Evolutionary conservation across 2,888 invertebrate species (phyloP), one percentile per base, ranked within the genome.

Genomic region (Bombylius discolor): DNA sequence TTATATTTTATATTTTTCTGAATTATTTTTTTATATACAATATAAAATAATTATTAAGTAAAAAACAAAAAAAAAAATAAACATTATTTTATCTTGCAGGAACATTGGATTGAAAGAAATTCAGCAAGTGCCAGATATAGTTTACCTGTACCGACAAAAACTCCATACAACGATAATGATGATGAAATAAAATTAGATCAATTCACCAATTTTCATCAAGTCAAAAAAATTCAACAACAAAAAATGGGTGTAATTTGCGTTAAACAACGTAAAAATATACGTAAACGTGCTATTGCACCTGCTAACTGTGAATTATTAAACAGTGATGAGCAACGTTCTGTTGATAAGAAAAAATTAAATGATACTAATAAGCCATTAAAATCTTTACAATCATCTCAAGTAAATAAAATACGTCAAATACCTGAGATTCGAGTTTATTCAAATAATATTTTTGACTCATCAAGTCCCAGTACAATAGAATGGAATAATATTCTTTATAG

Each of bases 401-500:
- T 36, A 42, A 42, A 11, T 42, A 42, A 42, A 42, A 42, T 11
- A 5, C 11, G 11, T 42, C 39, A 42, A 42, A 11, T 11, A 42
- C 39, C 39, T 11, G 39, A 11, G 7, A 42, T 42, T 11, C 39
- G 14, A n/a, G n/a, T 45, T 14, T 45, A 45, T 45, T 14, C 45
- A 45, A n/a, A 45, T 14, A 4, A 7, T 45, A 45, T 14, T 7
- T 14, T 14, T 14, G 45, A 14, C 1, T 14, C 14, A 14, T 14
- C n/a, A 4, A n/a, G 14, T 48, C 53, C 58, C 3, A 55, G 55
- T 51, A 52, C 60, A 39, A 60, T 60, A 12, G 56, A 59, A 55
- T 54, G 46, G 51, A 56, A 60, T 51, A 60, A 59, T 44, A 60
- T 60, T 33, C 47, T 60, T 13, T 56, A 60, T 55, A 52, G 57